Evolutionary conservation across 2,888 invertebrate genomes (phyloP).

Genomic region (Caenorhabditis drosophilae): DNA sequence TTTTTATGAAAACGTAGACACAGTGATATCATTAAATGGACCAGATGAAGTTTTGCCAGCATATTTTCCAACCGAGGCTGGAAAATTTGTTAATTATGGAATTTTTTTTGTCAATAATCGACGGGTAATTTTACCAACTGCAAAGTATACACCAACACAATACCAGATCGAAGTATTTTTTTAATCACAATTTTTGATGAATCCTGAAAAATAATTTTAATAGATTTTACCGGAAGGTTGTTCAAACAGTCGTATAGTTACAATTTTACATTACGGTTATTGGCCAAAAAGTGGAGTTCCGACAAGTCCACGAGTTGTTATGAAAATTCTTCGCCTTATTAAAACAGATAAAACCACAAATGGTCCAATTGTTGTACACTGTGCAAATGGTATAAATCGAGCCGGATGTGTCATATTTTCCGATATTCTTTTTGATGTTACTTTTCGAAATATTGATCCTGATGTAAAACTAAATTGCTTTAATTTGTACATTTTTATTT

Average conservation of each 20-base stretch:
- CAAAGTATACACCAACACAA: slow-evolving; percentile 1
- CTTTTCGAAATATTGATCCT: not conserved
- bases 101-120: slow-evolving; percentile 27
- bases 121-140: slow-evolving; percentile 6
- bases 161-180: not conserved
- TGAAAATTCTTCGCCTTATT: not conserved
- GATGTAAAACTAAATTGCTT: not conserved
- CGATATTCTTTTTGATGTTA: not conserved
- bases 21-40: slow-evolving; percentile 12
- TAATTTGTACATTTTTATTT: not conserved
- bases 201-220: slow-evolving; percentile 7
- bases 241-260: slow-evolving; percentile 25
- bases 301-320: not conserved
- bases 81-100: slow-evolving; percentile 27
- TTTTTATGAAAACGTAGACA: slow-evolving; percentile 31
- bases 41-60: slow-evolving; percentile 19
- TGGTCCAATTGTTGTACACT: slow-evolving; percentile 12
- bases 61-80: slow-evolving; percentile 22
- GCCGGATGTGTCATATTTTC: slow-evolving; percentile 3
- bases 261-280: slow-evolving; percentile 22
- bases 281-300: slow-evolving; percentile 12
- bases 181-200: not conserved
- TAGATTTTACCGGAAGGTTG: slow-evolving; percentile 27
- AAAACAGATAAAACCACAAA: not conserved
- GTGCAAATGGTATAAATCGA: slow-evolving; percentile 20